Conservation (phyloP, 2,797 vertebrate species). For the Pipistrellus kuhlii region DNA sequence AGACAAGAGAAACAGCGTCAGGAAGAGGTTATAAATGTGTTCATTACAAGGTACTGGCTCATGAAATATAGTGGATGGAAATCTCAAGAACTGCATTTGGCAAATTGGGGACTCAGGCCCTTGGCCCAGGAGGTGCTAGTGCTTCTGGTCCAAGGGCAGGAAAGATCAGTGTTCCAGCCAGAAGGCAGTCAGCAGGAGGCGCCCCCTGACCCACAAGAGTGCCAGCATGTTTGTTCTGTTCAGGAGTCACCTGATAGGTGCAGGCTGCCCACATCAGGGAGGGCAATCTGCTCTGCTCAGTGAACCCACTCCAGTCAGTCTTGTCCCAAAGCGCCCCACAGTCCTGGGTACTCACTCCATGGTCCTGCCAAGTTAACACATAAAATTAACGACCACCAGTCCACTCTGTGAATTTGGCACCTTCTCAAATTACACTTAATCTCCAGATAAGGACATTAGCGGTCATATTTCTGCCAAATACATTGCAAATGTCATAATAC, state of each 20-base stretch:
- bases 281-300: background rate
- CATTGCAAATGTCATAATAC: background rate
- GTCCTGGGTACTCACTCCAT: background rate
- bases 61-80: background rate
- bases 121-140: background rate
- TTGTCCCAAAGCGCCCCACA: background rate
- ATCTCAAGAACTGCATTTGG: background rate
- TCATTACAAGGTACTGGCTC: background rate
- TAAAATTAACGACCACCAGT: background rate
- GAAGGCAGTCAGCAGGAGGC: background rate
- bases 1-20: background rate
- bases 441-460: background rate
- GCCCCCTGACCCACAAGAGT: no score
- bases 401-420: background rate
- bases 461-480: background rate
- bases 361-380: background rate
- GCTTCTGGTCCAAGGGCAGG: background rate
- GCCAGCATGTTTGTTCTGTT: background rate
- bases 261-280: no score
- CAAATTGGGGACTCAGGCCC: background rate
- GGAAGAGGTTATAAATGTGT: background rate
- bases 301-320: background rate
- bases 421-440: background rate
- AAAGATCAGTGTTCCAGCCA: background rate
- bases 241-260: background rate